These are phyloP conservation scores for Phyllostomus discolor DNA, from an alignment of 2,113 vertebrate genomes.

Conservation along the genomic window DNA sequence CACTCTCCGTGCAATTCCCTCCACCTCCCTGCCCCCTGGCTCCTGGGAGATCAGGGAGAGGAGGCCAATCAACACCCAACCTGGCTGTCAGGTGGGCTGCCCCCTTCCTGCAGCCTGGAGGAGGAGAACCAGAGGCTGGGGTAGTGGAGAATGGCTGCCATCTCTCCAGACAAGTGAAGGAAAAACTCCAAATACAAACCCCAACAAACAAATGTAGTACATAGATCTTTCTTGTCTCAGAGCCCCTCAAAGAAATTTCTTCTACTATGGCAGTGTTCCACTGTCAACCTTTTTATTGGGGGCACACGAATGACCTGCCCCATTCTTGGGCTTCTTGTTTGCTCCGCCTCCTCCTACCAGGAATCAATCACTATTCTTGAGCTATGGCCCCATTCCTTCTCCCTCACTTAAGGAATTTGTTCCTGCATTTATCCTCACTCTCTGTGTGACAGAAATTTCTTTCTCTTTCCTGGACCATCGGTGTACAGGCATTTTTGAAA, in stretches of 20 bases:
- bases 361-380: neutral
- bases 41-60: slow-evolving; percentile 7
- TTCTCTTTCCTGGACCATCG: neutral
- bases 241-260: neutral
- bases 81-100: neutral
- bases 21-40: too few species aligned
- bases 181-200: neutral
- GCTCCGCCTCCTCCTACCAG: neutral
- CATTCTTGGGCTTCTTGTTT: neutral
- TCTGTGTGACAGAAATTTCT: neutral
- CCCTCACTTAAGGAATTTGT: neutral
- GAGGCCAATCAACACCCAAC: neutral
- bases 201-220: neutral
- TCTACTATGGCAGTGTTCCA: neutral
- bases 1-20: neutral
- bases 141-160: neutral
- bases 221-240: neutral
- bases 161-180: neutral
- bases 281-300: neutral
- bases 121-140: neutral
- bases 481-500: neutral
- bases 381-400: neutral
- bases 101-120: neutral
- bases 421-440: neutral
- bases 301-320: neutral